A percentile compares a stretch with the other conserved stretches of the same genome.
These are phyloP conservation scores for Rotaria macrura DNA, from an alignment of 2,888 invertebrate genomes.

Conservation along the genomic window DNA sequence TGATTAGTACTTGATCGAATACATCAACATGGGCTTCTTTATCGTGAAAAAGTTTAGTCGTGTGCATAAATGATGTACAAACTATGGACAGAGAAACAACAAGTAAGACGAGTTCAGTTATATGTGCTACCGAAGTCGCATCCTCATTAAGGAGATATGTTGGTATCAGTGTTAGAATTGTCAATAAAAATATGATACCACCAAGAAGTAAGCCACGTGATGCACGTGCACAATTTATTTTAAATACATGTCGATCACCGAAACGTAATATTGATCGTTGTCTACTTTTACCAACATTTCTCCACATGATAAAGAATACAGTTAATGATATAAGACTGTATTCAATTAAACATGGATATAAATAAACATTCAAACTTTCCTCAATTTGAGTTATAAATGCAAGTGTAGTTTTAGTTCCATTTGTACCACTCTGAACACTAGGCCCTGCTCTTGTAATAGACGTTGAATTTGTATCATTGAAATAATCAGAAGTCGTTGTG, in stretches of 20 bases:
- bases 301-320: conserved; percentile 26
- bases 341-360: conserved; percentile 31
- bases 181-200: conserved; percentile 18
- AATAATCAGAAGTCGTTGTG: too few species aligned
- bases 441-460: too few species aligned
- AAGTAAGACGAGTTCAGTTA: conserved; percentile 24
- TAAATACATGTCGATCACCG: conserved; percentile 22
- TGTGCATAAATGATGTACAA: not conserved
- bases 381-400: not conserved
- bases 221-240: conserved; percentile 27
- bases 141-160: not conserved
- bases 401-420: not conserved
- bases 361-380: conserved; percentile 9
- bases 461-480: too few species aligned
- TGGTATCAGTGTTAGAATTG: conserved; percentile 15
- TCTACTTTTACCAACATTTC: conserved; percentile 21
- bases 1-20: not conserved
- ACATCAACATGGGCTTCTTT: not conserved
- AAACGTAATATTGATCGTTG: not conserved
- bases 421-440: not conserved
- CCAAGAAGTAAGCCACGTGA: conserved; percentile 24
- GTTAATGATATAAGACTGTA: conserved; percentile 29
- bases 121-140: not conserved
- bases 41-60: not conserved
- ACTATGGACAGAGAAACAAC: conserved; percentile 5